Percentiles rank a stretch among this genome's conserved stretches.
These are phyloP conservation scores for Saccopteryx leptura DNA, from an alignment of 2,113 vertebrate genomes.

Conservation along the genomic window DNA sequence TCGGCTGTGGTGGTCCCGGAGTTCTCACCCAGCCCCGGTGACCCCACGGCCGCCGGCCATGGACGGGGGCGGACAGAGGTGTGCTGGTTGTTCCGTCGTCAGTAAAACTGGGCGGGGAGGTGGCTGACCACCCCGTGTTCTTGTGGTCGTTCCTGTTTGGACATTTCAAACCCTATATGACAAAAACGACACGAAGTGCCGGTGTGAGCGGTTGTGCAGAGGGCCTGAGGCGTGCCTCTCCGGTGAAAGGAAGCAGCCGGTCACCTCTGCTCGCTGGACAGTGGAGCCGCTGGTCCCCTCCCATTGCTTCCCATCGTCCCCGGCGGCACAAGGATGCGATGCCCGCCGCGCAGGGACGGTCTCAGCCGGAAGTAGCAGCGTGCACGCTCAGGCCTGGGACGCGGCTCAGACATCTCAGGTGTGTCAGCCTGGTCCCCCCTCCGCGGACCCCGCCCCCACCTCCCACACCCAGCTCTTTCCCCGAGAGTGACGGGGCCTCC, in stretches of 20 bases:
- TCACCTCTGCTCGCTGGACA: too few species aligned
- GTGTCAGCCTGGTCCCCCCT: fast-evolving
- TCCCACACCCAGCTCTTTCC: too few species aligned
- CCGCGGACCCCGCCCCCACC: fast-evolving
- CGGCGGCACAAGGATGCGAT: not conserved
- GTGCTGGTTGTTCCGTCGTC: too few species aligned
- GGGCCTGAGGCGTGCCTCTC: not conserved
- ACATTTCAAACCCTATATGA: not conserved
- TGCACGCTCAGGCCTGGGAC: too few species aligned
- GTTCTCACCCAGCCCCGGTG: not conserved
- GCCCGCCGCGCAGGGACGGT: too few species aligned
- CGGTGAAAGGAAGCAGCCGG: not conserved
- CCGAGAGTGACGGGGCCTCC: too few species aligned
- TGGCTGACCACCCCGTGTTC: not conserved
- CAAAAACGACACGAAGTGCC: not conserved
- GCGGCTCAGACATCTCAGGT: fast-evolving
- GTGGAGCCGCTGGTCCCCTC: not conserved
- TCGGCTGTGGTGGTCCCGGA: fast-evolving
- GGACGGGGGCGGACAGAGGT: too few species aligned
- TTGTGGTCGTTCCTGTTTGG: not conserved
- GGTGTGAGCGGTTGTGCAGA: not conserved
- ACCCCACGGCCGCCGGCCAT: not conserved
- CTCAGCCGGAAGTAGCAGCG: not conserved
- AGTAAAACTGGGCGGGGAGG: fast-evolving
- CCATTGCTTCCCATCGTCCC: not conserved